Evolutionary conservation across 2,888 invertebrate species (phyloP), one percentile per base, ranked within the genome.

Genomic region (Polydrusus cervinus): DNA sequence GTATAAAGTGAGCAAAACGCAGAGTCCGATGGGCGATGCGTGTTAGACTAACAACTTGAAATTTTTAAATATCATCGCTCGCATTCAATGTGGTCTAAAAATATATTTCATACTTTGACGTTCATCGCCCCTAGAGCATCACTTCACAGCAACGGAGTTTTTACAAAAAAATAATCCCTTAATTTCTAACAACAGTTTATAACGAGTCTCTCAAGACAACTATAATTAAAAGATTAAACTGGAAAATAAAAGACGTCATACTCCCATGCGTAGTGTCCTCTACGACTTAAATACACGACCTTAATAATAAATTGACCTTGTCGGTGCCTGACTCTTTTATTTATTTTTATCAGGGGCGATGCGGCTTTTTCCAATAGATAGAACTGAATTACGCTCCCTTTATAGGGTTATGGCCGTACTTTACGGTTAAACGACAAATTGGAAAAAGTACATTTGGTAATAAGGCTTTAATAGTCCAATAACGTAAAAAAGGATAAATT

Each of bases 281-380:
- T 53, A 53, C 25, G 53, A n/a, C 16, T 38, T 60, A 60, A 60
- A 38, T 38, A 38, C 38, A 38, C 18, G 38, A 18, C 38, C 38
- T 60, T 60, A 38, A 60, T 69, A 74, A 69, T 74, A 74, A 74
- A 74, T 74, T 40, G 43, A 57, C 69, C 43, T 69, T 60, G 69
- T 51, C 64, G 69, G 69, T 64, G 45, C 60, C 34, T 64, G 74
- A 62, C 74, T 69, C 57, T 69, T 69, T 74, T 65, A 74, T 69
- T 69, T 69, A 74, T 74, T 68, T 68, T 68, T 57, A 57, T 61
- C 70, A 18, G 57, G n/a, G 57, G 11, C 38, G 51, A 67, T 14
- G 57, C 51, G 25, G 57, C 49, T 55, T 60, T 72, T 60, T 65
- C 49, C 65, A 25, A 47, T 47, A 66, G 51, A 72, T 60, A 60